These are phyloP conservation scores for Dermatemys mawii DNA, from an alignment of 2,113 vertebrate species.

Conservation along the genomic window DNA sequence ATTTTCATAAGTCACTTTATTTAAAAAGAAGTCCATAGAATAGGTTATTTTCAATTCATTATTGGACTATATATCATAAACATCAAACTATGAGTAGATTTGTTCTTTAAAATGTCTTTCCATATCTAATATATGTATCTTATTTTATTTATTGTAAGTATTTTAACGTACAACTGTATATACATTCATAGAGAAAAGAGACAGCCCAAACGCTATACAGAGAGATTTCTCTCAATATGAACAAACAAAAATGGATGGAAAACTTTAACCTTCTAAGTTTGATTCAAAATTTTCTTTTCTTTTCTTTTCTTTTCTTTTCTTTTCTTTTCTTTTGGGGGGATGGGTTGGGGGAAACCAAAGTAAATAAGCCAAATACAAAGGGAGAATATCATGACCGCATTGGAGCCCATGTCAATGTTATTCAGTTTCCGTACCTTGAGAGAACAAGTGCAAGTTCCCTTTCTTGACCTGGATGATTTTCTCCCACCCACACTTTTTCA, in stretches of 20 bases:
- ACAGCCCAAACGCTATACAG: fast-evolving
- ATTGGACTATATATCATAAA: neutral
- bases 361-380: neutral
- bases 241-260: neutral
- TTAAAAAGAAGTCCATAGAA: neutral
- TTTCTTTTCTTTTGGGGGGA: too few species aligned
- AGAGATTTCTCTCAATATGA: neutral
- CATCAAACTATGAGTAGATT: neutral
- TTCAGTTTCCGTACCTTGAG: neutral
- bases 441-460: neutral
- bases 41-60: neutral
- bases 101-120: neutral
- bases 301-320: neutral
- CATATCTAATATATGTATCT: neutral
- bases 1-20: neutral
- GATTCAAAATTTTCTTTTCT: neutral
- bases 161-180: neutral
- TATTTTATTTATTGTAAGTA: neutral
- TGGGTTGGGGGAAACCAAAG: too few species aligned
- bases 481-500: neutral
- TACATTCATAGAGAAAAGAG: neutral
- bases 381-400: neutral
- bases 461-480: neutral
- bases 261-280: neutral
- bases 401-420: neutral